A percentile compares a stretch with the other conserved stretches of the same genome.
Conservation (phyloP, 2,888 invertebrate species). For the Aporophyla lueneburgensis region DNA sequence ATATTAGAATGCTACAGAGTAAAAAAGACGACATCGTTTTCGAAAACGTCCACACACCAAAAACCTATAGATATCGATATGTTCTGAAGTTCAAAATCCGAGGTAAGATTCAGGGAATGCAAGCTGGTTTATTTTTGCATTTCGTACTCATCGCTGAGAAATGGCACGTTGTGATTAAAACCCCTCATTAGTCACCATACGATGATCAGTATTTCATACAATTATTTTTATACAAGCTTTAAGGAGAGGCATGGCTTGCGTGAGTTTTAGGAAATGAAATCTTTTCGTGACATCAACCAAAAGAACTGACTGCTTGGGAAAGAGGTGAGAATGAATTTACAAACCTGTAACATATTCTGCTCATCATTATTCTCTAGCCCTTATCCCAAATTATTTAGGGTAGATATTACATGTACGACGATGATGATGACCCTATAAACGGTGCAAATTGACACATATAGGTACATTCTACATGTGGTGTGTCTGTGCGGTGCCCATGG, state of each 20-base stretch:
- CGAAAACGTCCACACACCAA: background rate
- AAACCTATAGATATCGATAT: constrained; percentile 28
- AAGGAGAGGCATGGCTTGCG: background rate
- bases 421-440: background rate
- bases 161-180: constrained; percentile 74
- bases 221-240: constrained; percentile 43
- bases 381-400: background rate
- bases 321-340: background rate
- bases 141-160: constrained; percentile 69
- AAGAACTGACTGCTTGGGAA: background rate
- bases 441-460: no score
- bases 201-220: constrained; percentile 56
- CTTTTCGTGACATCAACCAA: background rate
- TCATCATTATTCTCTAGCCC: background rate
- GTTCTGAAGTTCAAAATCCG: constrained; percentile 77
- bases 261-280: constrained; percentile 6
- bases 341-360: background rate
- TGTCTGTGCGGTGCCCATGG: no score
- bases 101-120: constrained; percentile 79
- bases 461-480: no score
- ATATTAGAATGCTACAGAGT: background rate
- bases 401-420: background rate
- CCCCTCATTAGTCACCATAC: constrained; percentile 80
- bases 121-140: constrained; percentile 81
- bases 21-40: background rate